phyloP scores from a whole-genome alignment of 2,113 vertebrate genomes.

The Arvicanthis niloticus region DNA sequence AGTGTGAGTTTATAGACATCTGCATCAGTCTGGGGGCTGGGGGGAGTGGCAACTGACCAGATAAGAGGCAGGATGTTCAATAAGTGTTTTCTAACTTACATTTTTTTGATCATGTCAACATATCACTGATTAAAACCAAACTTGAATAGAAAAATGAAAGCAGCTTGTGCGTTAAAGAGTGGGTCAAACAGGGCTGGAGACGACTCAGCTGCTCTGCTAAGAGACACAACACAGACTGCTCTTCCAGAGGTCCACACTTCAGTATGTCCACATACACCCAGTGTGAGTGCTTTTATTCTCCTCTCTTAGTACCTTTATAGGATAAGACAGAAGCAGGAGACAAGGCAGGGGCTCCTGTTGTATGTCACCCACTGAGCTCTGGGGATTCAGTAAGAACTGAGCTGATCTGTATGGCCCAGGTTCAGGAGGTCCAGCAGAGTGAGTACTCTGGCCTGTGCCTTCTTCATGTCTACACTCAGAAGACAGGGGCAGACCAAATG shows the following conservation, averaged over 20 bases:
- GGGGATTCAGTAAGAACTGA: neutral
- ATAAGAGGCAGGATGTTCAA: neutral
- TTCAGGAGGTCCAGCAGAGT: neutral
- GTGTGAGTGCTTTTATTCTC: neutral
- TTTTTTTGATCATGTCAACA: neutral
- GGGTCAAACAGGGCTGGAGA: neutral
- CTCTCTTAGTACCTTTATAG: neutral
- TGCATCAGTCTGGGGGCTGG: neutral
- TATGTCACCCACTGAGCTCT: neutral
- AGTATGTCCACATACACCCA: neutral
- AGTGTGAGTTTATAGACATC: neutral
- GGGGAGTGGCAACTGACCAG: neutral
- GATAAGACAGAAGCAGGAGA: neutral
- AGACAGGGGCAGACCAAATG: neutral
- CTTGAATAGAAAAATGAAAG: neutral
- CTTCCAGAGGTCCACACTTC: neutral
- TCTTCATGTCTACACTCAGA: neutral
- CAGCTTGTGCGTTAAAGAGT: neutral
- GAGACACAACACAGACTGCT: neutral
- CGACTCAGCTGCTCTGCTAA: neutral
- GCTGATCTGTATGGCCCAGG: neutral
- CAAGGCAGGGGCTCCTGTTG: neutral
- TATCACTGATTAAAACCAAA: neutral
- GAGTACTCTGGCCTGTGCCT: neutral
- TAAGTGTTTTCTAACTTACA: neutral